A percentile compares a stretch with the other conserved stretches of the same genome.
phyloP scores from a whole-genome alignment of 2,113 vertebrate genomes.

The Leucosticte australis region DNA sequence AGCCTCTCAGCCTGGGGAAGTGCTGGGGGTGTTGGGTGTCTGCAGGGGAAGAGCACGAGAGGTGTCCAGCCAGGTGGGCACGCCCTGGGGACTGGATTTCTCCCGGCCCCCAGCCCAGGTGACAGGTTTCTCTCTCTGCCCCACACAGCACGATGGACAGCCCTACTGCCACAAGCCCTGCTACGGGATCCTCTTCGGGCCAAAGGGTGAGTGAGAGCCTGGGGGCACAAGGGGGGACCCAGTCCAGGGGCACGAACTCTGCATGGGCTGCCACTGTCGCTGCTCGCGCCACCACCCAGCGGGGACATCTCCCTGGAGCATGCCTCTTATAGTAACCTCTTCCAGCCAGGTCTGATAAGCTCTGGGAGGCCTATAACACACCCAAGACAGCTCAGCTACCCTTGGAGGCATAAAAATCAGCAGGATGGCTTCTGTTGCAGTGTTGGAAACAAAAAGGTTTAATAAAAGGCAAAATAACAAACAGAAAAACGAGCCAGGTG shows the following conservation, averaged over 20 bases:
- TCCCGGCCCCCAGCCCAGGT: rapidly evolving
- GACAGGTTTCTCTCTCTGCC: not conserved
- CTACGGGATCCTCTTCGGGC: slow-evolving; percentile 82
- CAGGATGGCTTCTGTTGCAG: too few relatives aligned
- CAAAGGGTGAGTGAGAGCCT: slow-evolving; percentile 74
- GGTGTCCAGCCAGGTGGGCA: not conserved
- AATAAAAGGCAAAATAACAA: too few relatives aligned
- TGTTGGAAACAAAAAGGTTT: too few relatives aligned
- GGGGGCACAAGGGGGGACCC: rapidly evolving
- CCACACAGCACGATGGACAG: slow-evolving; percentile 73
- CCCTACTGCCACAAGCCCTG: slow-evolving; percentile 85
- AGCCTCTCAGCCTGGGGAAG: not conserved
- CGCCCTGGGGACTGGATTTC: not conserved
- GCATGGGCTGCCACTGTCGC: rapidly evolving
- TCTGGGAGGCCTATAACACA: too few relatives aligned
- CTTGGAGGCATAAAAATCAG: too few relatives aligned
- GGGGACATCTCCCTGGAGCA: not conserved
- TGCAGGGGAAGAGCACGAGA: not conserved
- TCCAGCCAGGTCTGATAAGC: too few relatives aligned
- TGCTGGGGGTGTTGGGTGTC: not conserved
- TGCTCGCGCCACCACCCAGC: not conserved
- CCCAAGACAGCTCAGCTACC: too few relatives aligned
- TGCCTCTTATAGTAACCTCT: too few relatives aligned
- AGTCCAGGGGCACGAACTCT: rapidly evolving
- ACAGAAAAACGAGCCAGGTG: too few relatives aligned